Conservation (phyloP, 2,797 vertebrate genomes). For the Tiaroga cobitis region DNA sequence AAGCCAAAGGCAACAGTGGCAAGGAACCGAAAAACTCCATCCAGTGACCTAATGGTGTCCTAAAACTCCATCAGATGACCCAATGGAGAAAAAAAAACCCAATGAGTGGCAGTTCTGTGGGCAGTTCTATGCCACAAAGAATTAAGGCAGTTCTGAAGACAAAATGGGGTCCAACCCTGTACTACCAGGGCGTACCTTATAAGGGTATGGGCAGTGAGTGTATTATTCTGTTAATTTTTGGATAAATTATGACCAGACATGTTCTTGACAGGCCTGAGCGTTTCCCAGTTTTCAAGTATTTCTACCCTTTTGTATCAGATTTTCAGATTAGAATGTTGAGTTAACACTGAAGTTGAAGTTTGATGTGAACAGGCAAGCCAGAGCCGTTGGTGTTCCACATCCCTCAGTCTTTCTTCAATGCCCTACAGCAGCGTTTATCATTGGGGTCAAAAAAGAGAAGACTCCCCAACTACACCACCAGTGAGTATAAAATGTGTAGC, state of each 20-base stretch:
- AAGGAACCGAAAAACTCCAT: no score
- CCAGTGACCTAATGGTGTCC: no score
- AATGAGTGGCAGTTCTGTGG: not conserved
- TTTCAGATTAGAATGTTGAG: not conserved
- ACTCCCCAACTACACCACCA: conserved; percentile 88
- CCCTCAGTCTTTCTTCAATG: conserved; percentile 90
- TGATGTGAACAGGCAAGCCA: conserved; percentile 81
- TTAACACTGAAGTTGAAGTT: conserved; percentile 6
- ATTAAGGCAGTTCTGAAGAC: not conserved
- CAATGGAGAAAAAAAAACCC: no score
- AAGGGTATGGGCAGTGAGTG: not conserved
- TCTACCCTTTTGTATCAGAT: not conserved
- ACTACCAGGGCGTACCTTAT: not conserved
- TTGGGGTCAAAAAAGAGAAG: conserved; percentile 87
- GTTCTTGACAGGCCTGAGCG: not conserved
- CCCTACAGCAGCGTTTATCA: conserved; percentile 89
- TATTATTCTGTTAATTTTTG: not conserved
- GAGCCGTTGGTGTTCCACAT: conserved; percentile 90
- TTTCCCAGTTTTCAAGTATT: not conserved
- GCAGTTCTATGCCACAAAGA: not conserved
- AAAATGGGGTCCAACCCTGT: not conserved
- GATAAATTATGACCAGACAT: not conserved
- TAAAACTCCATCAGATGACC: no score
- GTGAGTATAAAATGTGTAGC: conserved; percentile 63
- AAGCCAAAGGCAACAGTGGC: no score